A percentile compares a stretch with the other conserved stretches of the same genome.
Conservation (phyloP, 2,888 invertebrate species). For the Drosophila paranaensis region DNA sequence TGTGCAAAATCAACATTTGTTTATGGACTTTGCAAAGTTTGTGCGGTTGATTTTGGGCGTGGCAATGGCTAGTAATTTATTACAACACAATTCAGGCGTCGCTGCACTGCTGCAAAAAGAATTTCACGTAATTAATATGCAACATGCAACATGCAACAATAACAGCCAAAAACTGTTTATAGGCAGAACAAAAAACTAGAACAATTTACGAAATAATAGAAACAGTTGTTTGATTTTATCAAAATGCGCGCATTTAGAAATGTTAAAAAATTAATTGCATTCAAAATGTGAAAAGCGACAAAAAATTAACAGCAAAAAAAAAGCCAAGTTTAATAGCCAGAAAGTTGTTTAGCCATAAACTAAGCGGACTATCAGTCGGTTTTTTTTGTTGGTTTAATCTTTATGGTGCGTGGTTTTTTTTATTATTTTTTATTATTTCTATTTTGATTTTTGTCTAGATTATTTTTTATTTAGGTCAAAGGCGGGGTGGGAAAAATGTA, state of each 20-base stretch:
- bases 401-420: neutral
- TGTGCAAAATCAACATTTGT: slow-evolving; percentile 46
- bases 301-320: neutral
- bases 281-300: neutral
- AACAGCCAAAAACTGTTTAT: slow-evolving; percentile 2
- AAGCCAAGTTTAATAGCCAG: neutral
- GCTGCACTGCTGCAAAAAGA: slow-evolving; percentile 14
- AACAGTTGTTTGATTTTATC: neutral
- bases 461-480: slow-evolving; percentile 13
- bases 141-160: neutral
- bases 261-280: slow-evolving; percentile 23
- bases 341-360: slow-evolving; percentile 3
- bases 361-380: slow-evolving; percentile 1
- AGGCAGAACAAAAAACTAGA: neutral
- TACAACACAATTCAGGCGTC: slow-evolving; percentile 1
- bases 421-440: slow-evolving; percentile 1
- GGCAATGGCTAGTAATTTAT: slow-evolving; percentile 20
- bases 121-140: slow-evolving; percentile 17
- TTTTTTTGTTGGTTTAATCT: slow-evolving; percentile 10
- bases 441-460: slow-evolving; percentile 11
- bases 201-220: slow-evolving; percentile 4
- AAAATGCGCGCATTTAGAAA: slow-evolving; percentile 20
- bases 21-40: slow-evolving; percentile 30
- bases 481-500: slow-evolving; percentile 17
- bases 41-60: slow-evolving; percentile 15